phyloP scores from a whole-genome alignment of 23 tunicate genomes.

The Halocynthia roretzi region DNA sequence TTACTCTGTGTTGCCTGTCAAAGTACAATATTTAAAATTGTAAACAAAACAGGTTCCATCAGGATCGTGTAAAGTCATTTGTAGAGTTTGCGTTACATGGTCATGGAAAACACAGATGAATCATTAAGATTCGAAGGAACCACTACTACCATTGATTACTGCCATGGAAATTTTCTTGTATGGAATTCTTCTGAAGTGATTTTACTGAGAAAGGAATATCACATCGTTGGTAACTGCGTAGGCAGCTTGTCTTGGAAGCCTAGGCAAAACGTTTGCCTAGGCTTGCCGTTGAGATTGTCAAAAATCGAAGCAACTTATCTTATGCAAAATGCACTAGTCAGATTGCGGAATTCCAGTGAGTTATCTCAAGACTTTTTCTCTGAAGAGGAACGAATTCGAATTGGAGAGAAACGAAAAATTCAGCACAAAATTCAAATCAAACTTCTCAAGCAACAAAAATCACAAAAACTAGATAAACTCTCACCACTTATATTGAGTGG shows the following conservation, averaged over 20 bases:
- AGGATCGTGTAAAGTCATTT: no score
- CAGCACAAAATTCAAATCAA: conserved; percentile 51
- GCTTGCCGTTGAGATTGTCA: conserved; percentile 47
- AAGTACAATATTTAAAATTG: no score
- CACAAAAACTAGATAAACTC: conserved; percentile 38
- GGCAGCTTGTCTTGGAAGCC: conserved; percentile 74
- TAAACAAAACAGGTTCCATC: no score
- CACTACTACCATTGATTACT: neutral
- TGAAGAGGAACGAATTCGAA: neutral
- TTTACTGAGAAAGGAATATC: conserved; percentile 19
- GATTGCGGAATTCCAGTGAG: neutral
- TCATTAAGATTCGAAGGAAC: no score
- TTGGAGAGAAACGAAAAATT: conserved; percentile 5
- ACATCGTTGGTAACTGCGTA: conserved; percentile 42
- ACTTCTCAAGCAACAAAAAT: conserved; percentile 43
- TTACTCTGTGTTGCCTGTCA: no score
- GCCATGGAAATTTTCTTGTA: conserved; percentile 48
- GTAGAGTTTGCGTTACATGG: no score
- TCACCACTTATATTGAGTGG: conserved; percentile 45
- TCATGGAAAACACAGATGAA: no score
- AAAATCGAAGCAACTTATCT: conserved; percentile 69
- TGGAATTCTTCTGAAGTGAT: conserved; percentile 43
- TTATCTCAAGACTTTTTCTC: neutral
- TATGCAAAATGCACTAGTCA: neutral
- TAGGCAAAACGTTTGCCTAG: conserved; percentile 42